Base-by-base conservation (phyloP, 2,888 invertebrate species). In the Trichogramma evanescens region DNA sequence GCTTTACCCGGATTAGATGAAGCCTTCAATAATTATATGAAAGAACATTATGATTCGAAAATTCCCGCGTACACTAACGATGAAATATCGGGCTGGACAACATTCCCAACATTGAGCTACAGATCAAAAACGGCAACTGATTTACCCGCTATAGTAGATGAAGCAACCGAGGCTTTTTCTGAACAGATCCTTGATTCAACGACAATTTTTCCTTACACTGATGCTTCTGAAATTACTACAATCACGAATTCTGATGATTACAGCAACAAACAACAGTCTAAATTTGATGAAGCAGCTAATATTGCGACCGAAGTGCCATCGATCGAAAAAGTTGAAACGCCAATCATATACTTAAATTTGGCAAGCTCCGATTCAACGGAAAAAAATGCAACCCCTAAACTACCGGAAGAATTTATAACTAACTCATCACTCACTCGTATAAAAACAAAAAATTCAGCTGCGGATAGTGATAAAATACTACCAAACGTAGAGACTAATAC, bases 381-480 rank as follows among this genome's bases (percentile, higher is more conserved):
- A 8, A 26, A 54, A 50, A 54, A 6, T 50, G 40, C 8, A 9
- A 2, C 54, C 5, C 5, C 26, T 26, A 6, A 48, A 54, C 6
- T 13, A 9, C 13, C 42, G 10, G 46, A 51, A 13, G 53, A 62
- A 39, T 4, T 50, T 6, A 42, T 57, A 8, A 57, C 10, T 45
- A 57, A 54, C 38, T 64, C 64, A 9, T 57, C 58, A 1, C n/a
- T 63, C 3, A 63, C 64, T 1, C 56, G 59, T 50, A 61, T 61
- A 8, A 65, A 59, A 63, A 58, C 57, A 10, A 61, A 61, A 26
- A 63, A 59, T 59, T 52, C 65, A 39, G 61, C 64, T 49, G 5
- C 51, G 4, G 61, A 66, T 6, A 61, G 71, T 3, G 69, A 74
- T 51, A 67, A 70, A n/a, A 66, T 74, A 53, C 64, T 74, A 43